A percentile compares a stretch with the other conserved stretches of the same genome.
Conservation (phyloP, 2,888 invertebrate genomes). For the Eristalis arbustorum region DNA sequence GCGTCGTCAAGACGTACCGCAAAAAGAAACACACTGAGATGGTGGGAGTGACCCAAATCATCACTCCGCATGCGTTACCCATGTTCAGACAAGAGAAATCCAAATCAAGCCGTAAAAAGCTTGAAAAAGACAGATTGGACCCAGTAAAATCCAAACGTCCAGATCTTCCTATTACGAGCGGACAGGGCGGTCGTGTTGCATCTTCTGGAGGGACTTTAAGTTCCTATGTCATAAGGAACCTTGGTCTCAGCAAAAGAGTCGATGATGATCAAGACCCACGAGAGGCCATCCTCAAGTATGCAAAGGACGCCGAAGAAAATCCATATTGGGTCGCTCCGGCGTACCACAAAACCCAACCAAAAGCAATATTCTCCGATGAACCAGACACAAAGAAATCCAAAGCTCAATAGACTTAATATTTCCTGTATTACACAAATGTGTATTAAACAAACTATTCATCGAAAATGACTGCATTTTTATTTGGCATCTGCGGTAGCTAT, state of each 20-base stretch:
- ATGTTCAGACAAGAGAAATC: slow-evolving; percentile 96
- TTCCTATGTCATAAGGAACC: slow-evolving; percentile 96
- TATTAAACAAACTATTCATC: slow-evolving; percentile 19
- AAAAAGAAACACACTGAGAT: slow-evolving; percentile 92
- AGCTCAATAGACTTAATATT: slow-evolving; percentile 70
- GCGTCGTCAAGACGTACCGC: slow-evolving; percentile 89
- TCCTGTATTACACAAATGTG: background rate
- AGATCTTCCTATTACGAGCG: slow-evolving; percentile 93
- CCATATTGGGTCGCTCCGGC: slow-evolving; percentile 98
- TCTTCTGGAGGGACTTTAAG: slow-evolving; percentile 95
- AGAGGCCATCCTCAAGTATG: slow-evolving; percentile 96
- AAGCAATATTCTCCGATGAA: slow-evolving; percentile 87
- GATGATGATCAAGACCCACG: slow-evolving; percentile 96
- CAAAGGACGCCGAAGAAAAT: slow-evolving; percentile 96
- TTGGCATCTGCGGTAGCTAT: slow-evolving; percentile 70
- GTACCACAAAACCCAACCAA: slow-evolving; percentile 93
- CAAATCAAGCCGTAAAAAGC: slow-evolving; percentile 92
- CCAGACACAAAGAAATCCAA: slow-evolving; percentile 78
- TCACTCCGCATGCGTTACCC: slow-evolving; percentile 97
- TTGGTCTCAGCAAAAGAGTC: slow-evolving; percentile 94
- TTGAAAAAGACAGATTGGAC: slow-evolving; percentile 94
- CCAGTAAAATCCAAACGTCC: slow-evolving; percentile 91
- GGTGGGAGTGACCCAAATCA: slow-evolving; percentile 94
- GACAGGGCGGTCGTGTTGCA: slow-evolving; percentile 95
- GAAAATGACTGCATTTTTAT: slow-evolving; percentile 13